These are phyloP conservation scores for Augochlorella aurata DNA, from an alignment of 2,888 invertebrate species.

Conservation along the genomic window DNA sequence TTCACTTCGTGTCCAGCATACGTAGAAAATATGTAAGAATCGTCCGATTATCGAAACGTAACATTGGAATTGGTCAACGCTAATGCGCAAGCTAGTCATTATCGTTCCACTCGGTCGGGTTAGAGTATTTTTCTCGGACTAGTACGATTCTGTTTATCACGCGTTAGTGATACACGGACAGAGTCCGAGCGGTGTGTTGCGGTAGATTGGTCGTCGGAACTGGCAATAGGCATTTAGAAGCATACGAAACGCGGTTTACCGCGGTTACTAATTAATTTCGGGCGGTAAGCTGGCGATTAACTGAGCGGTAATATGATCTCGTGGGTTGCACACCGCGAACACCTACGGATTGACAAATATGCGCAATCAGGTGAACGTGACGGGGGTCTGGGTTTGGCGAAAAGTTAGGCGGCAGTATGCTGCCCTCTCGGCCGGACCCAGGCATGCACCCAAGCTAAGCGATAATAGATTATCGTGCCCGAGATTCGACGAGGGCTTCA, in stretches of 20 bases:
- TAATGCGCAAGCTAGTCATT: background rate
- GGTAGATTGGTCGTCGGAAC: constrained; percentile 33
- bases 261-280: constrained; percentile 57
- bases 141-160: background rate
- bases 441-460: background rate
- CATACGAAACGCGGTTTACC: constrained; percentile 47
- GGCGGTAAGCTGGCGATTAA: constrained; percentile 52
- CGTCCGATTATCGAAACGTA: background rate
- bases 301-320: constrained; percentile 52
- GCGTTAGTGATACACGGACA: constrained; percentile 13
- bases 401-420: constrained; percentile 42
- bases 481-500: constrained; percentile 26
- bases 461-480: constrained; percentile 31
- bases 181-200: constrained; percentile 12
- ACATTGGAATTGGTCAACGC: background rate
- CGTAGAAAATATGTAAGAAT: background rate
- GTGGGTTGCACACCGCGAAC: constrained; percentile 17
- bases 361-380: constrained; percentile 27
- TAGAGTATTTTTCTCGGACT: background rate
- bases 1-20: background rate
- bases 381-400: constrained; percentile 7
- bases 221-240: constrained; percentile 49
- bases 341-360: constrained; percentile 49
- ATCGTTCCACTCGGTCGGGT: background rate
- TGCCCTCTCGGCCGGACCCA: background rate